phyloP scores from a whole-genome alignment of 2,888 invertebrate genomes.

The Rhamnusium bicolor region DNA sequence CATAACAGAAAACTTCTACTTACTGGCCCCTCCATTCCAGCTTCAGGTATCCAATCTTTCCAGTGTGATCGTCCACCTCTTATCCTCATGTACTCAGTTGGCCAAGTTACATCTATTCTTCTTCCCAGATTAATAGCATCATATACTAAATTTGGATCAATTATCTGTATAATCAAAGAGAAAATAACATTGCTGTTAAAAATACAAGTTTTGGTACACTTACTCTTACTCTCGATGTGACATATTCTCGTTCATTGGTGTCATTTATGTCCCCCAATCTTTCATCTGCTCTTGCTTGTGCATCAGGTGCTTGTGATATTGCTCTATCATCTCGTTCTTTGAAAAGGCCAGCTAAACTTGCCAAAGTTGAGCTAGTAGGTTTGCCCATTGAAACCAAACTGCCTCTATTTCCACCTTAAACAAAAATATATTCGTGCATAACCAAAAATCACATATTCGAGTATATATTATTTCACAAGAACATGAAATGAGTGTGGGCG shows the following conservation, averaged over 20 bases:
- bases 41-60: slow-evolving; percentile 91
- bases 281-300: slow-evolving; percentile 60
- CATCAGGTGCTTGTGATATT: slow-evolving; percentile 65
- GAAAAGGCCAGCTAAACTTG: slow-evolving; percentile 87
- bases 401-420: slow-evolving; percentile 82
- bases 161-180: slow-evolving; percentile 68
- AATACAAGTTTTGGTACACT: slow-evolving; percentile 15
- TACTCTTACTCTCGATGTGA: slow-evolving; percentile 57
- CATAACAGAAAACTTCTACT: slow-evolving; percentile 50
- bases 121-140: slow-evolving; percentile 93
- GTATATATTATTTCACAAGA: too few relatives aligned
- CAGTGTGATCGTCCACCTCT: slow-evolving; percentile 91
- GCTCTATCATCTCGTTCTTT: slow-evolving; percentile 71
- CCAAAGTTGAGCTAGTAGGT: slow-evolving; percentile 89
- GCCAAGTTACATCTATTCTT: slow-evolving; percentile 96
- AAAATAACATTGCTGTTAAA: slow-evolving; percentile 37
- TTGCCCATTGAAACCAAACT: slow-evolving; percentile 90
- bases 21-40: slow-evolving; percentile 93
- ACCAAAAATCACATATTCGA: too few relatives aligned
- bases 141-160: slow-evolving; percentile 83
- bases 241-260: slow-evolving; percentile 49
- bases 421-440: too few relatives aligned
- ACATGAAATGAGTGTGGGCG: too few relatives aligned
- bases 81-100: slow-evolving; percentile 89
- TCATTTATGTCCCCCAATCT: slow-evolving; percentile 65